These are phyloP conservation scores for Intellagama lesueurii DNA, from an alignment of 2,797 vertebrate genomes.

Conservation along the genomic window DNA sequence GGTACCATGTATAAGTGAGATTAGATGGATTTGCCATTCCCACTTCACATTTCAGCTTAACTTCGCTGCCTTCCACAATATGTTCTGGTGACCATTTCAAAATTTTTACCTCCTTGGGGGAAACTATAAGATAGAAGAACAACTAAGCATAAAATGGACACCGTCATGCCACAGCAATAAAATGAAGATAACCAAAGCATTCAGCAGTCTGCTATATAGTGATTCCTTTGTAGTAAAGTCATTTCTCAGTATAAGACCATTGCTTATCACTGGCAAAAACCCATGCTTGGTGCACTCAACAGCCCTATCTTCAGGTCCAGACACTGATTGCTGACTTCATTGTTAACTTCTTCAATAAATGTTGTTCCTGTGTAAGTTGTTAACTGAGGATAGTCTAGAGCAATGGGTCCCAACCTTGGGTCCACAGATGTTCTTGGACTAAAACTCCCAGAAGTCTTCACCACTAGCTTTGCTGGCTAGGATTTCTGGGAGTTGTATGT, in stretches of 20 bases:
- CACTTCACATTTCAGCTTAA: constrained; percentile 10
- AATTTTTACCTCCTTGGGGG: not conserved
- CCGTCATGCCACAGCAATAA: not conserved
- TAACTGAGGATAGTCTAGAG: too few species aligned
- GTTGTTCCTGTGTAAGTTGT: too few species aligned
- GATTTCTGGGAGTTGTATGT: too few species aligned
- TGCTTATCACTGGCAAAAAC: not conserved
- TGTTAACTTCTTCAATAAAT: not conserved
- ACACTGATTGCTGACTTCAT: not conserved
- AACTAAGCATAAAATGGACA: not conserved
- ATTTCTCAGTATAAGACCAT: too few species aligned
- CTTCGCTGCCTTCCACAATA: not conserved
- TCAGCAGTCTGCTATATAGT: too few species aligned
- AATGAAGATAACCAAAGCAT: too few species aligned
- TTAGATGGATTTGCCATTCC: not conserved
- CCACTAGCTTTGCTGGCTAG: too few species aligned
- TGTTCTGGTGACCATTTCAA: not conserved
- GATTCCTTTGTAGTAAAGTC: not conserved
- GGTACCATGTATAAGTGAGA: not conserved
- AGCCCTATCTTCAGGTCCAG: not conserved
- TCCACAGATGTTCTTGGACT: too few species aligned
- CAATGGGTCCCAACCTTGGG: too few species aligned
- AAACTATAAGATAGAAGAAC: constrained; percentile 1
- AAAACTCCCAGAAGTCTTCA: too few species aligned
- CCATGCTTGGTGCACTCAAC: not conserved